Evolutionary conservation across 2,888 invertebrate genomes (phyloP), one percentile per base, ranked within the genome.

Genomic region (Sericinus montela): DNA sequence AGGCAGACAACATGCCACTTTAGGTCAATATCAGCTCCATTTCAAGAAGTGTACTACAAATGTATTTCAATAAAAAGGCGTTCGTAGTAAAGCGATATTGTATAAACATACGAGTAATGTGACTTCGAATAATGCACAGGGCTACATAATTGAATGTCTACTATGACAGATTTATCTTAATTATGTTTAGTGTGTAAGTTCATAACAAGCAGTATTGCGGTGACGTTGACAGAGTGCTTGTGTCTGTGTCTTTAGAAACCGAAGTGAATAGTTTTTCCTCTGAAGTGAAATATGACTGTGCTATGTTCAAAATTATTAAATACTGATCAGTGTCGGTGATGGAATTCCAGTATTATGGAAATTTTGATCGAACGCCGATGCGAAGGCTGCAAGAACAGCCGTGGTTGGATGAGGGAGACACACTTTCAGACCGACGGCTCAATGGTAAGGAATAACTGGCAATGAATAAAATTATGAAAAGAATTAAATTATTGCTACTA

Each of bases 401-500:
- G 1, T 77, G 82, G 74, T 87, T 87, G 87, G 87, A 88, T 30
- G 87, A 88, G 58, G 87, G 87, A 51, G 87, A 87, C 53, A 87
- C 72, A 1, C 72, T 87, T 11, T 81, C 85, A 10, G 85, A 87
- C 65, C 72, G 87, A 55, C 76, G 73, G 35, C 68, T 80, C 38
- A 75, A 85, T 65, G 87, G 87, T 87, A 75, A 80, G 75, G 47
- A n/a, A 13, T 34, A 37, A 9, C 15, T n/a, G 46, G 11, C 32
- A 5, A 5, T 5, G 8, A 25, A 25, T 25, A 4, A 8, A 8
- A 7, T 25, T 8, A 25, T n/a, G n/a, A n/a, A n/a, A n/a, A n/a
- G n/a, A n/a, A n/a, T n/a, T n/a, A n/a, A n/a, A n/a, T n/a, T n/a
- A n/a, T n/a, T n/a, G n/a, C n/a, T n/a, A n/a, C n/a, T n/a, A n/a